Evolutionary conservation across 2,797 vertebrate genomes (phyloP).

Genomic region (Nyctalus aviator): DNA sequence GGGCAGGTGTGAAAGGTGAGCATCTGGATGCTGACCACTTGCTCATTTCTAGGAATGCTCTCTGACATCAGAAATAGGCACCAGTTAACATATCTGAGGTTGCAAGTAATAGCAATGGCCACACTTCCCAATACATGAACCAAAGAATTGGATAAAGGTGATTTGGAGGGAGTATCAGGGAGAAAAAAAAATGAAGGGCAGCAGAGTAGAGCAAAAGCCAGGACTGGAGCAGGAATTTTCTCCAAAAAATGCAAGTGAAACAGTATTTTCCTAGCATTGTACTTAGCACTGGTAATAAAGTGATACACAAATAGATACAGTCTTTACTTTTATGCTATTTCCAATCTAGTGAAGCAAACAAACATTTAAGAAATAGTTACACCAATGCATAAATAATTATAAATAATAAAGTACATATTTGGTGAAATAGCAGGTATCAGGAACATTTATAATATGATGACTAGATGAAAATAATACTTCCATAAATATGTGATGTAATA

Average conservation of each 20-base stretch:
- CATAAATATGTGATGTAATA: background rate
- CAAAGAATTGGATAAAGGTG: background rate
- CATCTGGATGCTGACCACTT: background rate
- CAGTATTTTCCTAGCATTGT: background rate
- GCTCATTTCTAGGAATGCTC: background rate
- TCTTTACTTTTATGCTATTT: background rate
- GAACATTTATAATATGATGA: background rate
- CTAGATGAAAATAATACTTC: background rate
- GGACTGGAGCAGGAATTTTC: background rate
- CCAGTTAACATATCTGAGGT: background rate
- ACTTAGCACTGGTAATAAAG: background rate
- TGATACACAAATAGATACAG: background rate
- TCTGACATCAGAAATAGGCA: background rate
- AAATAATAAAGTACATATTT: background rate
- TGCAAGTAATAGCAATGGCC: background rate
- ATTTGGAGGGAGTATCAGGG: background rate
- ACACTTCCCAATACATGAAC: background rate
- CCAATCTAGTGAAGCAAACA: background rate
- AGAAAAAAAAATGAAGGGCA: background rate
- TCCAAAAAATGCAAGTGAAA: background rate
- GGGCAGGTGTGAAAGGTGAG: background rate
- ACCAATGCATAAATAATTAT: background rate
- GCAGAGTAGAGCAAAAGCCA: background rate
- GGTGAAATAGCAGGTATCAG: background rate
- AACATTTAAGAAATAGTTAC: background rate